phyloP scores from a whole-genome alignment of 2,113 vertebrate genomes.

The Artemisiospiza belli region DNA sequence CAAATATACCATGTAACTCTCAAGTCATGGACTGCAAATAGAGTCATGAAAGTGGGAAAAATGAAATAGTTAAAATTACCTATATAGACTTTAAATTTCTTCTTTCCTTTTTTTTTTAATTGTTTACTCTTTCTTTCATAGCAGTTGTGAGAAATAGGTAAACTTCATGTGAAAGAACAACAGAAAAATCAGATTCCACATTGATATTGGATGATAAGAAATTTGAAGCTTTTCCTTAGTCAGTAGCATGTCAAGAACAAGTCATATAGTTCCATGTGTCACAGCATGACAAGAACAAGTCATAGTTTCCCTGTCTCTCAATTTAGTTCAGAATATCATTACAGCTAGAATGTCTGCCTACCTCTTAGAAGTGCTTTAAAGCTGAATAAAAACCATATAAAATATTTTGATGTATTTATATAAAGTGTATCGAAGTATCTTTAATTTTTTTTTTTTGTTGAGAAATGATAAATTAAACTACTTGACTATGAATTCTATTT shows the following conservation, averaged over 20 bases:
- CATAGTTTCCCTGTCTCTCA: neutral
- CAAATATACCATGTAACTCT: neutral
- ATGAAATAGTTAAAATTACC: neutral
- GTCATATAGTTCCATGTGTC: neutral
- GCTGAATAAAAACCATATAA: neutral
- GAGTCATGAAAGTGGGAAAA: neutral
- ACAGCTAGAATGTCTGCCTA: neutral
- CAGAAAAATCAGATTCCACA: neutral
- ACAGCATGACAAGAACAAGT: neutral
- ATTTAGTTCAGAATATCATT: neutral
- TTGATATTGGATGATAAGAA: neutral
- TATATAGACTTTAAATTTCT: neutral
- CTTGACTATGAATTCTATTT: neutral
- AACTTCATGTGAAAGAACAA: neutral
- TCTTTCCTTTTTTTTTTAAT: neutral
- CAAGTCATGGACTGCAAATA: neutral
- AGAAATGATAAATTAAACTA: neutral
- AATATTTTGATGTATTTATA: neutral
- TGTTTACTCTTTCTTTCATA: neutral
- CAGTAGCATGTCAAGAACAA: neutral
- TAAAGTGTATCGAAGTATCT: neutral
- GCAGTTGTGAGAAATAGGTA: neutral
- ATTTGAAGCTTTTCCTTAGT: neutral
- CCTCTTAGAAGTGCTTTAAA: neutral
- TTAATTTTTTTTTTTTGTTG: neutral